Conservation (phyloP, 1,140 invertebrate genomes). For the Acromyrmex heyeri region DNA sequence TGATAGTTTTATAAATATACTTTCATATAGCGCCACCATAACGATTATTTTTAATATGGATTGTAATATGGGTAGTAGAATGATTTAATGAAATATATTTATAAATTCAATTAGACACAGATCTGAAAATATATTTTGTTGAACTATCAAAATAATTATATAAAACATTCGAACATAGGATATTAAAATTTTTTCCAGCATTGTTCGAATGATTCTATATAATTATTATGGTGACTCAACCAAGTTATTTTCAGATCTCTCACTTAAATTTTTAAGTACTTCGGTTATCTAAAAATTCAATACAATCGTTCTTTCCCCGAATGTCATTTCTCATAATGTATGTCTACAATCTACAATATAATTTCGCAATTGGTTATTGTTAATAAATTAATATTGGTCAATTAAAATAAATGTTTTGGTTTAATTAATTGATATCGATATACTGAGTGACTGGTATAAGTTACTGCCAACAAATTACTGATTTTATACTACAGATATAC, state of each 20-base stretch:
- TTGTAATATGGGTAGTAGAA: no score
- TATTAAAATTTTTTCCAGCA: no score
- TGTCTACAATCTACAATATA: background rate
- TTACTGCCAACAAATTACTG: background rate
- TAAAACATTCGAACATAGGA: no score
- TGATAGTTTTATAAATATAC: background rate
- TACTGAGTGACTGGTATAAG: background rate
- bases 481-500: background rate
- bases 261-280: no score
- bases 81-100: no score
- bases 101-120: background rate
- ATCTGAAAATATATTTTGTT: no score
- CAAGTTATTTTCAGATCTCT: no score
- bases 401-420: slow-evolving; percentile 1
- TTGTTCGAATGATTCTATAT: no score
- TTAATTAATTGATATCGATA: background rate
- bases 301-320: background rate
- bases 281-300: no score
- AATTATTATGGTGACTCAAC: no score
- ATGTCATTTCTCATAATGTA: background rate
- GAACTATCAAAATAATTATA: no score
- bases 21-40: background rate
- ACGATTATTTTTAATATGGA: background rate
- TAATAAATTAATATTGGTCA: slow-evolving; percentile 12
- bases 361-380: background rate